Base-by-base conservation (phyloP, 1,140 invertebrate genomes). In the Charaxes varanes region DNA sequence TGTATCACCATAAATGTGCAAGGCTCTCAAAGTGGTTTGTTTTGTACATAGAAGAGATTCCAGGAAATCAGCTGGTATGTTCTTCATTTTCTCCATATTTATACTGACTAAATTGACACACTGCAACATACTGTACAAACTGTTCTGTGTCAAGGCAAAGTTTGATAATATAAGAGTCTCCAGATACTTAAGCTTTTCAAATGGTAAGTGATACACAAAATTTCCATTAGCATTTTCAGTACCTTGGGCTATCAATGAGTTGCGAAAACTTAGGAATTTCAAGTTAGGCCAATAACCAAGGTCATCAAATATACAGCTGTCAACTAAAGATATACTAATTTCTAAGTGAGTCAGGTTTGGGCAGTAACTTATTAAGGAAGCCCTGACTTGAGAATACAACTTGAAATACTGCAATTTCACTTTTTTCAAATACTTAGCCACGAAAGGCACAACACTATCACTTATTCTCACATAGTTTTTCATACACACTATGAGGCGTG, bases 41-140 rank as follows among this genome's bases (percentile, higher is more conserved):
- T 84, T 85, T 3, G 66, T 82, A 35, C 51, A 55, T 16, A 86
- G 51, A 23, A 86, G 66, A 42, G 72, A 70, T 58, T 84, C 81
- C 12, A 86, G 56, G 40, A 86, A 86, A 28, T 78, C 70, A 22
- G 70, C 66, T 5, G 84, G 84, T 35, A 86, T 85, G 61, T 86
- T 86, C 49, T 84, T 86, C 84, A 86, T 86, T 50, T 86, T 86
- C 30, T 86, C 84, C 70, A 86, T 86, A 43, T 77, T 86, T 53
- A 86, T 81, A 53, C 74, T 78, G 34, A 73, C 70, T 57, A 86
- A 72, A 62, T 82, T 60, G 4, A 58, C 53, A 58, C 84, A 86
- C 15, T 73, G 64, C 31, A 86, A 54, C 84, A 85, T 85, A 27
- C 70, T 74, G 32, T 84, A 77, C 7, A 85, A 56, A 57, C 84